These are phyloP conservation scores for Zoanthus gigantus DNA, from an alignment of 92 coral and sea anemone species.

Conservation along the genomic window DNA sequence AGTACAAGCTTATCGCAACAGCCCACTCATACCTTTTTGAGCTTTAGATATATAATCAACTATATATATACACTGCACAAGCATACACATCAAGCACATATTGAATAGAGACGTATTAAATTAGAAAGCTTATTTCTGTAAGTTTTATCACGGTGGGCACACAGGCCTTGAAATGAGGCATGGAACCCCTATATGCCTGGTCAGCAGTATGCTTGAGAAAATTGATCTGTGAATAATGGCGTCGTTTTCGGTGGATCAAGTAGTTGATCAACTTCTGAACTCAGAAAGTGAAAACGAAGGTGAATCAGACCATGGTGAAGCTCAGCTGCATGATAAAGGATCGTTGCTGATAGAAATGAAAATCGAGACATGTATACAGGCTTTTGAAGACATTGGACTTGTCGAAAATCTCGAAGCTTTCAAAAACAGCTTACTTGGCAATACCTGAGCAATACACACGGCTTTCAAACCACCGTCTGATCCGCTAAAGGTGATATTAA, in stretches of 20 bases:
- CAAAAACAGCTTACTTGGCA: conserved; percentile 33
- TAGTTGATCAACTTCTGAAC: conserved; percentile 37
- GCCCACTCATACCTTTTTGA: no score
- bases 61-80: no score
- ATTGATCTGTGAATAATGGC: conserved; percentile 18
- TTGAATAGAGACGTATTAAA: no score
- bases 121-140: no score
- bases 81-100: no score
- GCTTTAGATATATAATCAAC: no score
- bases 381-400: conserved; percentile 29
- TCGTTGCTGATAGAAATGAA: conserved; percentile 25
- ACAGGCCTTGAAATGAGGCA: no score
- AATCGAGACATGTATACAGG: conserved; percentile 41
- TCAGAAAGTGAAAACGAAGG: conserved; percentile 45
- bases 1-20: no score
- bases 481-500: conserved; percentile 33
- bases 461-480: conserved; percentile 49
- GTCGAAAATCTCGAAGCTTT: conserved; percentile 40
- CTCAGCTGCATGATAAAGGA: not conserved
- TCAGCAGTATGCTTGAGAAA: not conserved
- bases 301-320: conserved; percentile 39
- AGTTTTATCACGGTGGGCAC: no score
- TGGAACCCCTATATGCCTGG: no score
- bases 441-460: conserved; percentile 22
- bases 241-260: conserved; percentile 51